Evolutionary conservation across 2,113 vertebrate genomes (phyloP).

Genomic region (Haemorhous mexicanus): DNA sequence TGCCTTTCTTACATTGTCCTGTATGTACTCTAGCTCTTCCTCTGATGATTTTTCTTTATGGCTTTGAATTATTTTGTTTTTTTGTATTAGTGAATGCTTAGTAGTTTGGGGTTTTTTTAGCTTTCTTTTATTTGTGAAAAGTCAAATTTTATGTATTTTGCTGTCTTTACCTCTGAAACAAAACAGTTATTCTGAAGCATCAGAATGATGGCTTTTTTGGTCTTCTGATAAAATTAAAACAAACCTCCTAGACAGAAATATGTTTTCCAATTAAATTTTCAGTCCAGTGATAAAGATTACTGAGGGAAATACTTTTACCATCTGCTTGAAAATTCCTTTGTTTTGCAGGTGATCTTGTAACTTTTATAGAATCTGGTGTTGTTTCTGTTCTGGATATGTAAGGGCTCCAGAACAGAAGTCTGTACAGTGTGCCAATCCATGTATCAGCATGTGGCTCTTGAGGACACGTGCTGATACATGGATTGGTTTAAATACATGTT

Average conservation of each 20-base stretch:
- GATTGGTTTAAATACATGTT: rapidly evolving
- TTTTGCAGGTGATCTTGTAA: background rate
- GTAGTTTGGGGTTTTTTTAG: background rate
- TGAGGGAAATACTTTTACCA: background rate
- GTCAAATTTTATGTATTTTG: background rate
- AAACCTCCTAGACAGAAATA: background rate
- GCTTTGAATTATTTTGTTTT: background rate
- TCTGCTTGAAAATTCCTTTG: background rate
- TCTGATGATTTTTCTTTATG: background rate
- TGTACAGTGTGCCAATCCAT: background rate
- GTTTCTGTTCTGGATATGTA: background rate
- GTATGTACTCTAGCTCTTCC: background rate
- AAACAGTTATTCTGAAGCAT: background rate
- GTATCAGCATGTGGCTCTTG: rapidly evolving
- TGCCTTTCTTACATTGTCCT: background rate
- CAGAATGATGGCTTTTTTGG: background rate
- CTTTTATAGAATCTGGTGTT: background rate
- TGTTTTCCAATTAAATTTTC: background rate
- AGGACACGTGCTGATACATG: no score
- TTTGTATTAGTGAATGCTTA: background rate
- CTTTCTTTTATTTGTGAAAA: background rate
- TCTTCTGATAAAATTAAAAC: background rate
- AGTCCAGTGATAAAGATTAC: background rate
- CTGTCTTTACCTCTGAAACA: background rate
- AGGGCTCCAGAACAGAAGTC: background rate